These are phyloP conservation scores for Pollenia amentaria DNA, from an alignment of 2,888 invertebrate genomes.

Conservation along the genomic window DNA sequence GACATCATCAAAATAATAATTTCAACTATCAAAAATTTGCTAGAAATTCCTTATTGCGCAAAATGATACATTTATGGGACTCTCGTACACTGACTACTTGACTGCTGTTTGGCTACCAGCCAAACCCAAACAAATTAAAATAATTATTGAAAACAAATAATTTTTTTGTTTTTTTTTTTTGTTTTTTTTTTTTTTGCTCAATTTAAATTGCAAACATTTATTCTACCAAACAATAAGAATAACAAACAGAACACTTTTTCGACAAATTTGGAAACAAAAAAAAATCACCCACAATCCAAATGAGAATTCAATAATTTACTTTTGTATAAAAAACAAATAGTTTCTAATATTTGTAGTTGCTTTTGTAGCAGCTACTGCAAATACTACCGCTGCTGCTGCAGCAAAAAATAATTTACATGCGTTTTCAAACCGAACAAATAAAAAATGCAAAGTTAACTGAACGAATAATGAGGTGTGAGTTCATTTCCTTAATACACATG, in stretches of 20 bases:
- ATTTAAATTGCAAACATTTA: too few species aligned
- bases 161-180: background rate
- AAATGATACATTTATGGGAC: conserved; percentile 62
- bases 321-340: background rate
- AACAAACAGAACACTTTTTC: background rate
- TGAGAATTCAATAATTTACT: background rate
- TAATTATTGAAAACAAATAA: conserved; percentile 34
- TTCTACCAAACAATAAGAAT: background rate
- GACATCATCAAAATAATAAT: conserved; percentile 43
- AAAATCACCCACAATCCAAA: conserved; percentile 32
- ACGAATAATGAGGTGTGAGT: conserved; percentile 65
- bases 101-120: conserved; percentile 44
- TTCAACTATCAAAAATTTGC: conserved; percentile 44
- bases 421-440: conserved; percentile 20
- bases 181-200: background rate
- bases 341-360: background rate
- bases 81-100: background rate
- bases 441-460: conserved; percentile 59
- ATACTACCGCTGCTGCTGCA: background rate
- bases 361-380: background rate
- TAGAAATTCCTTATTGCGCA: conserved; percentile 62
- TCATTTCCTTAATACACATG: background rate
- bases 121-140: conserved; percentile 59
- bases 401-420: too few species aligned
- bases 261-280: conserved; percentile 4